Conservation (phyloP, 2,797 vertebrate species). For the Prionace glauca region DNA sequence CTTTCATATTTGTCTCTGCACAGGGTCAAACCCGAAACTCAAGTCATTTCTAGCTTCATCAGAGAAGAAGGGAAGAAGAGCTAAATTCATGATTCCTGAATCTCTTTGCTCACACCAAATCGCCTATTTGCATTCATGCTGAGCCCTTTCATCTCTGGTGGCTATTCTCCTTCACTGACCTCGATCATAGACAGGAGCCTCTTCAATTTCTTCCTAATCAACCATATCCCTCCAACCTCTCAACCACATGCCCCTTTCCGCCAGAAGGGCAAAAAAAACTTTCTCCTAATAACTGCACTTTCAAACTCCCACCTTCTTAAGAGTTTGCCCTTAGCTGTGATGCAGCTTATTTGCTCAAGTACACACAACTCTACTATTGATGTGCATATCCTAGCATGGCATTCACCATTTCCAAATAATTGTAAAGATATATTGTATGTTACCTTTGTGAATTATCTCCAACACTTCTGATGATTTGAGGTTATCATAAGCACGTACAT, state of each 20-base stretch:
- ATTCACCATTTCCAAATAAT: neutral
- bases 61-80: too few species aligned
- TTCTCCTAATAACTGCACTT: neutral
- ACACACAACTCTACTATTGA: neutral
- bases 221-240: neutral
- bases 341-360: neutral
- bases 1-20: neutral
- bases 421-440: neutral
- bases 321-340: neutral
- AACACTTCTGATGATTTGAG: slow-evolving; percentile 60
- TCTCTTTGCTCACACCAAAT: neutral
- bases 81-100: neutral
- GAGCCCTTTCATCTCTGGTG: neutral
- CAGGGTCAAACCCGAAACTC: neutral
- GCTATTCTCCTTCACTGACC: neutral
- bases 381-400: neutral
- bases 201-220: neutral
- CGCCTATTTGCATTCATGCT: neutral
- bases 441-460: slow-evolving; percentile 66
- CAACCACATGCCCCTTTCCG: neutral
- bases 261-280: neutral
- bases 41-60: neutral
- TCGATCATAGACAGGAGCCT: neutral
- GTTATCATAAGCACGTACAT: slow-evolving; percentile 69
- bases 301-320: neutral